phyloP scores from a whole-genome alignment of 2,113 vertebrate species.

The Sapajus apella region DNA sequence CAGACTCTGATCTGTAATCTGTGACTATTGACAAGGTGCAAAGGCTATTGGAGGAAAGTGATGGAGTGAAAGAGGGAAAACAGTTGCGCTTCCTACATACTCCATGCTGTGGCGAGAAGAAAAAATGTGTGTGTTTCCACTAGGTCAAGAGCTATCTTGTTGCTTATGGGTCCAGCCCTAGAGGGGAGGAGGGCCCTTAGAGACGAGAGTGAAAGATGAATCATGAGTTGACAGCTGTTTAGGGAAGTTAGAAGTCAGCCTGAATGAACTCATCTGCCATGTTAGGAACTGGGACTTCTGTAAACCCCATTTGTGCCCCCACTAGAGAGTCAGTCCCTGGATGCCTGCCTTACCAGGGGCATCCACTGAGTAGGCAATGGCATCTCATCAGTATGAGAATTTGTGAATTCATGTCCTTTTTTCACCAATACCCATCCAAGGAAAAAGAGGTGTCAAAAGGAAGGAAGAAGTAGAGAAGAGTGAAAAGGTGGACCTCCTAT shows the following conservation, averaged over 20 bases:
- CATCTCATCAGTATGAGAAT: not conserved
- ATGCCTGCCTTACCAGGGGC: rapidly evolving
- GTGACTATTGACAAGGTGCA: not conserved
- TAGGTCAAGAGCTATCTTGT: not conserved
- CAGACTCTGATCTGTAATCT: not conserved
- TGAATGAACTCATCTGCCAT: not conserved
- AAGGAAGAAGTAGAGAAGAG: not conserved
- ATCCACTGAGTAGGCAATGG: not conserved
- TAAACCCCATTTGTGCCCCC: not conserved
- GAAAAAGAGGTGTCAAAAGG: not conserved
- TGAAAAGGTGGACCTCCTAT: not conserved
- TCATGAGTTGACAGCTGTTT: not conserved
- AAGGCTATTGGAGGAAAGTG: not conserved
- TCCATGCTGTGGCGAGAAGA: not conserved
- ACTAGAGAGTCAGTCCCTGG: not conserved
- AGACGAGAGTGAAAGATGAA: not conserved
- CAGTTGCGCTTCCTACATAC: too few relatives aligned
- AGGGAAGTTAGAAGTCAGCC: not conserved
- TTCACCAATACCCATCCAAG: not conserved
- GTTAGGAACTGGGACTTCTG: not conserved
- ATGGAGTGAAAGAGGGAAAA: not conserved
- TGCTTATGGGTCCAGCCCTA: not conserved
- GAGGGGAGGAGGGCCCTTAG: not conserved
- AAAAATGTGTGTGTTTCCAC: not conserved
- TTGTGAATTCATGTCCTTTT: not conserved